Evolutionary conservation across 2,797 vertebrate species (phyloP).

Genomic region (Dryobates pubescens): DNA sequence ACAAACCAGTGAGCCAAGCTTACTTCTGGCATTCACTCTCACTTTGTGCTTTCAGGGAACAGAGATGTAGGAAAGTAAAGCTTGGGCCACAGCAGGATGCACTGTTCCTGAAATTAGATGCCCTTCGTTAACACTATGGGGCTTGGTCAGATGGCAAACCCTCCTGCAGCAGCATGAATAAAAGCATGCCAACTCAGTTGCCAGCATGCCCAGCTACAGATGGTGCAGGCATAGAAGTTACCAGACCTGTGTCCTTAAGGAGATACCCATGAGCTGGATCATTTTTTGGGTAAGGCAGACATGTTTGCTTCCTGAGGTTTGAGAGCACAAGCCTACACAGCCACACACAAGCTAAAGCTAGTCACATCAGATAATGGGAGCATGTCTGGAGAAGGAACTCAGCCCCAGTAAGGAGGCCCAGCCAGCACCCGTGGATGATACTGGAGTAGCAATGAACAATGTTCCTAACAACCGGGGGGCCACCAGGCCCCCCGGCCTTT

Average conservation of each 20-base stretch:
- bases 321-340: not conserved
- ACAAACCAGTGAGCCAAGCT: not conserved
- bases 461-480: no score
- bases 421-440: no score
- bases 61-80: not conserved
- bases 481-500: no score
- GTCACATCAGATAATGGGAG: not conserved
- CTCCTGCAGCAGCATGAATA: accelerated
- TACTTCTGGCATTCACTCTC: not conserved
- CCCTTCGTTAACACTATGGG: not conserved
- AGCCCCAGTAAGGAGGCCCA: no score
- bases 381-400: not conserved
- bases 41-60: not conserved
- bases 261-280: not conserved
- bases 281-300: not conserved
- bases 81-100: not conserved
- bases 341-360: accelerated
- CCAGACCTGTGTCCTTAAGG: not conserved
- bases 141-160: not conserved
- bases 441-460: no score
- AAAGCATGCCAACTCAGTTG: not conserved
- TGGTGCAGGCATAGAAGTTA: not conserved
- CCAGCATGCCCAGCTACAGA: not conserved
- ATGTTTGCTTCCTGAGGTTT: not conserved
- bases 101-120: not conserved